Base-by-base conservation (phyloP, 1,140 invertebrate species). In the Neodiprion fabricii region DNA sequence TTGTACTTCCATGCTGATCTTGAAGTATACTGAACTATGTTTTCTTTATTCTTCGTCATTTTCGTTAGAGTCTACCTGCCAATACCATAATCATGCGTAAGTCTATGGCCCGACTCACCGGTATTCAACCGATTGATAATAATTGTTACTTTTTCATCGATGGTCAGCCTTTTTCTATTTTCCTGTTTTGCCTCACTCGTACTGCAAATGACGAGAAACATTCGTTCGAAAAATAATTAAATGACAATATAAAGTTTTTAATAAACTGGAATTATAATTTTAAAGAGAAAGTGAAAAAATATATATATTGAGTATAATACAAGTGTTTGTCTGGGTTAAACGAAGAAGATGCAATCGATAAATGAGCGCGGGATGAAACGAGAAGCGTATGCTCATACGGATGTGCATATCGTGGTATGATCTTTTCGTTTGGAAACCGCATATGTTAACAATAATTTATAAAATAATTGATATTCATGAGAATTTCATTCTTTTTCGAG, bases 61-160 rank as follows among this genome's bases (percentile, higher is more conserved):
- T 53, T 53, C n/a, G 1, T 53, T 53, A 53, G 1, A 53, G 50
- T 53, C n/a, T 10, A 53, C n/a, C 50, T 53, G 1, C n/a, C 50
- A n/a, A 53, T 53, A 53, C 50, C 50, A 53, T 53, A 53, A 53
- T 53, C 50, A 10, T 53, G 50, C n/a, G 50, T 53, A 53, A 53
- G 10, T 14, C n/a, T 53, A 53, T 53, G 50, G 50, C 50, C 50
- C 50, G 50, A 53, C 10, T 53, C 50, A 53, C 50, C 50, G n/a
- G 50, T 14, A 53, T 53, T 53, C n/a, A 53, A 53, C 50, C 50
- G 50, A 53, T 53, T 53, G 50, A 53, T 53, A 21, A 21, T 21
- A n/a, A 53, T 53, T 53, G 50, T 53, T 53, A 53, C n/a, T 53
- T 53, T 53, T 53, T 53, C 50, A 53, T 53, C 50, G n/a, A 53